phyloP scores from a whole-genome alignment of 2,797 vertebrate species.

The Podarcis lilfordi region DNA sequence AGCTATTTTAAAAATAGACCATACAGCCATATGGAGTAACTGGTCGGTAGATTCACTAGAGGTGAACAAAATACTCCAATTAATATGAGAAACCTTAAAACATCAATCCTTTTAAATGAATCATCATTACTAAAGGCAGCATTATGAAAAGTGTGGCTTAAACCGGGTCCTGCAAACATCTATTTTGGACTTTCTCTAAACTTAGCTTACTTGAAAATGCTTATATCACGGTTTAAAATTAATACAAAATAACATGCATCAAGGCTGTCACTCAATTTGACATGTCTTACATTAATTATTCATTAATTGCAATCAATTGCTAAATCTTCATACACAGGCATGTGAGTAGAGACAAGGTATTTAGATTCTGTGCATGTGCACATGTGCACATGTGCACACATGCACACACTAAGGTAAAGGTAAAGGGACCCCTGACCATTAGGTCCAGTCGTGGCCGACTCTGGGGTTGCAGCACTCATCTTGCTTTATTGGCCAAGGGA shows the following conservation, averaged over 20 bases:
- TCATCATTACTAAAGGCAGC: conserved; percentile 14
- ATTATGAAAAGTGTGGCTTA: background rate
- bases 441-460: too few species aligned
- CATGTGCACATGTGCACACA: too few species aligned
- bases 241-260: background rate
- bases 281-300: background rate
- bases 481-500: too few species aligned
- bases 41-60: background rate
- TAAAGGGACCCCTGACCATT: too few species aligned
- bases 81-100: background rate
- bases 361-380: background rate
- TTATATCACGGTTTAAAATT: background rate
- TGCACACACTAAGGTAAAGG: background rate
- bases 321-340: background rate
- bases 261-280: background rate
- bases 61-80: background rate
- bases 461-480: too few species aligned
- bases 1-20: conserved; percentile 39
- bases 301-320: background rate
- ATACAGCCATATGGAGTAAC: conserved; percentile 13
- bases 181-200: background rate
- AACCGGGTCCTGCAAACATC: rapidly evolving
- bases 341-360: background rate
- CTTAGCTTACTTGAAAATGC: conserved; percentile 21
- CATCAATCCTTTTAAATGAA: background rate